phyloP scores from a whole-genome alignment of 2,888 invertebrate species.

The Microplitis deprimator region DNA sequence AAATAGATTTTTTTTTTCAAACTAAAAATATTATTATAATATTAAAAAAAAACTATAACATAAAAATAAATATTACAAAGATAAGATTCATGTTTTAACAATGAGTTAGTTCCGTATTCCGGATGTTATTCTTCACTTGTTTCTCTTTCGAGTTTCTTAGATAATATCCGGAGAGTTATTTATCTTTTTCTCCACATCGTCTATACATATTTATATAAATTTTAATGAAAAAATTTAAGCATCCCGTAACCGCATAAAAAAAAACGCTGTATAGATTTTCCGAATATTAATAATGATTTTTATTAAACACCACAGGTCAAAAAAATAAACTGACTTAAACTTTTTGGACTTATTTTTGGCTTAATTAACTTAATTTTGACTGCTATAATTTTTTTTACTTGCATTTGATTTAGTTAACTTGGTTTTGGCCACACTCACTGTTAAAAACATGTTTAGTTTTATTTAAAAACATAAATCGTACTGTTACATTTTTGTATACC shows the following conservation, averaged over 20 bases:
- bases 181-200: background rate
- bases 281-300: too few species aligned
- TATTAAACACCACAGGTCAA: too few species aligned
- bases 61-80: constrained; percentile 38
- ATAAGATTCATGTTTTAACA: constrained; percentile 6
- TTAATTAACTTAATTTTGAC: too few species aligned
- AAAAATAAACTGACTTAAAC: too few species aligned
- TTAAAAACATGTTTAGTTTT: too few species aligned
- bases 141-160: constrained; percentile 21
- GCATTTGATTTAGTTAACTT: too few species aligned
- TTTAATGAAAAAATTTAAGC: background rate
- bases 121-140: constrained; percentile 15
- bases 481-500: too few species aligned
- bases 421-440: too few species aligned
- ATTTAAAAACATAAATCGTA: too few species aligned
- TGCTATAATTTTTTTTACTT: too few species aligned
- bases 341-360: too few species aligned
- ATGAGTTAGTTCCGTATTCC: constrained; percentile 5
- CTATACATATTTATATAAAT: constrained; percentile 7
- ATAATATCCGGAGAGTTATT: constrained; percentile 16
- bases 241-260: background rate
- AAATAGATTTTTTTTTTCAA: background rate
- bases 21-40: background rate
- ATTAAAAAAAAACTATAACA: constrained; percentile 38
- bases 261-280: background rate